Evolutionary conservation across 2,797 vertebrate genomes (phyloP), one percentile per base, ranked within the genome.

Genomic region (Lagocephalus sceleratus): DNA sequence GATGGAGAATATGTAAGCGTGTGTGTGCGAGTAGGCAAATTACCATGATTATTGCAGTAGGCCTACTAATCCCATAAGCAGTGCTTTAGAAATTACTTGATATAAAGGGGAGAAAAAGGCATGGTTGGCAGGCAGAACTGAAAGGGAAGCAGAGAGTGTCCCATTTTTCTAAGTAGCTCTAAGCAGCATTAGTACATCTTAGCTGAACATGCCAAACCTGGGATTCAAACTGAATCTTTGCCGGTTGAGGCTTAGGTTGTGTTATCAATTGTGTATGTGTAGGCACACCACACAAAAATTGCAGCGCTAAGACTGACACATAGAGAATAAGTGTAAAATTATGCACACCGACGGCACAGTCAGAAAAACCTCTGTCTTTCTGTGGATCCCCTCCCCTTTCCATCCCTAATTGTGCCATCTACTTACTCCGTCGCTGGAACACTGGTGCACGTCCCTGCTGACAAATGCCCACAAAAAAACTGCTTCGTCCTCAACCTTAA

Each of bases 131-230:
- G 68, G 65, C 56, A 70, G 60, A 64, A 68, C 23, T 58, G 71
- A 75, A 83, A 55, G 60, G 51, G 62, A 78, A 75, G 70, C 41
- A 16, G 53, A 74, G 75, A 66, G 78, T 81, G 79, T 75, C 75
- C 86, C 63, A 72, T 88, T 86, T 84, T 85, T 75, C 71, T 77
- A 83, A 87, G 83, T 78, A 85, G 68, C 82, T 75, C 81, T 85
- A 87, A 86, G 84, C 69, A 78, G 86, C 78, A 85, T 88, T 87
- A 87, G 77, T 82, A 73, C 73, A 63, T 88, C 86, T 81, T 71
- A 85, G 79, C 83, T 82, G 82, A 87, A 84, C 81, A 84, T 63
- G 75, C 72, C 78, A 87, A 86, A 85, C 76, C 81, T 73, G 57
- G 68, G 81, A 86, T 83, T 82, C 81, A 76, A 60, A 63, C 68